Evolutionary conservation across 2,797 vertebrate genomes (phyloP), one percentile per base, ranked within the genome.

Genomic region (Knipowitschia caucasica): DNA sequence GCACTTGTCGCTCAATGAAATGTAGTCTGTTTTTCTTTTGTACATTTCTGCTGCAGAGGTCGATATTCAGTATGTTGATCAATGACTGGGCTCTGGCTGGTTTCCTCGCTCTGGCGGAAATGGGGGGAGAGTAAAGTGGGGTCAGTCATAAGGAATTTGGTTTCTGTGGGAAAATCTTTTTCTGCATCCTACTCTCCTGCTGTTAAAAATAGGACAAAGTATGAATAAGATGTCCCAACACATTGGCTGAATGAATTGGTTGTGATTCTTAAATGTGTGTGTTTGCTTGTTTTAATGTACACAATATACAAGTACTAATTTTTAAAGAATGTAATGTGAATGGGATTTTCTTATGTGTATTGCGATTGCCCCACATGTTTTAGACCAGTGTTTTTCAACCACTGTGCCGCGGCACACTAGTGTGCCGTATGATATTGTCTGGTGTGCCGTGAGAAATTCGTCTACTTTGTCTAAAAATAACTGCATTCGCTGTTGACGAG

Each of bases 131-230:
- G 39, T 59, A 7, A 52, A 39, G 72, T 54, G 67, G 73, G 69
- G 77, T 86, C 80, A 85, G 68, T 72, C 73, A 56, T 69, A 53
- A 78, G 82, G 83, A 86, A 80, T 87, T 70, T 77, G 49, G 71
- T 83, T 84, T 87, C 85, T 85, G 84, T 85, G 86, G 85, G 85
- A 85, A 86, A 80, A 71, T 73, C 40, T 38, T 52, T 66, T 75
- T 78, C 73, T 53, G 79, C 46, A 80, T 62, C 52, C 69, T 49
- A 27, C 47, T 20, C 25, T 64, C 49, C 67, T 68, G 17, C 67
- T 31, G 68, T 52, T 69, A 62, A 75, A 80, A 81, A 84, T 80
- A 83, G 71, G 49, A 7, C 51, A 31, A 56, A 55, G 39, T 38
- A 35, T 52, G 55, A 62, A 40, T 21, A 36, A 44, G 34, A 66